phyloP scores from a whole-genome alignment of 2,113 vertebrate species.

The Cebus imitator region DNA sequence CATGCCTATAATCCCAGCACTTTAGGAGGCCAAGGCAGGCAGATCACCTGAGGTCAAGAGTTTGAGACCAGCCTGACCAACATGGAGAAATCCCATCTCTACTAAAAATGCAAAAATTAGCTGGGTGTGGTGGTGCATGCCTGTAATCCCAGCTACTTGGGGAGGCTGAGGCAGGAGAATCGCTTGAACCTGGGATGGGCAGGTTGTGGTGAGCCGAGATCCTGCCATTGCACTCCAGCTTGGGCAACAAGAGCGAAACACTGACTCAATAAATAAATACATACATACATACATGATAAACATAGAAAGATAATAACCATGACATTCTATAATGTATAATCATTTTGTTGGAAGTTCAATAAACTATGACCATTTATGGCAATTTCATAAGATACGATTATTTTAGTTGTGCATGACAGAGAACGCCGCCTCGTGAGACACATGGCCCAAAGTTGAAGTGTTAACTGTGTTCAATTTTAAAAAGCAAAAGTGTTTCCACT shows the following conservation, averaged over 20 bases:
- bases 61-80: no score
- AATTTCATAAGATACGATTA: background rate
- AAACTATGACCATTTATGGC: background rate
- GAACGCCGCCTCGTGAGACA: background rate
- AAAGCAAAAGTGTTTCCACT: slow-evolving; percentile 1
- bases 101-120: no score
- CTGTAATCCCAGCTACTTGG: no score
- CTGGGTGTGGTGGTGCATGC: accelerated
- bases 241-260: no score
- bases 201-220: no score
- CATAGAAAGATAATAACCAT: background rate
- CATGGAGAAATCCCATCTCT: no score
- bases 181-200: accelerated
- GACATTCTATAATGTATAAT: background rate
- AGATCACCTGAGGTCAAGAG: no score
- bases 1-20: no score
- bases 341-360: background rate
- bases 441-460: background rate
- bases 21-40: accelerated
- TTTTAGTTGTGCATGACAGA: background rate
- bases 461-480: background rate
- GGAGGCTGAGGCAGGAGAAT: no score
- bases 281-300: background rate
- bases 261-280: no score
- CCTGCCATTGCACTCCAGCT: no score